Conservation (phyloP, 2,113 vertebrate species). For the Rana temporaria region DNA sequence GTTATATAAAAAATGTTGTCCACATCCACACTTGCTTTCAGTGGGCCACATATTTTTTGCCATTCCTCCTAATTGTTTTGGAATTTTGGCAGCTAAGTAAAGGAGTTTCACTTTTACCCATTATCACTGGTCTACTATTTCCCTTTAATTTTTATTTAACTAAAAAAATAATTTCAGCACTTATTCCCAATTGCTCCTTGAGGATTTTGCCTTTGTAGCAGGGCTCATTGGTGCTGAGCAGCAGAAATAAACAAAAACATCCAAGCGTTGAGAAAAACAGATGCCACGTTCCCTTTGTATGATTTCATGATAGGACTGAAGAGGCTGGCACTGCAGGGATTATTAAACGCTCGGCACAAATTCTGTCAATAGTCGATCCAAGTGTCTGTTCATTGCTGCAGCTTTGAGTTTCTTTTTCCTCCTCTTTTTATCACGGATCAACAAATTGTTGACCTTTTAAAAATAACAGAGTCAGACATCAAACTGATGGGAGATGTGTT, state of each 20-base stretch:
- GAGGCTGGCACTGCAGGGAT: constrained; percentile 19
- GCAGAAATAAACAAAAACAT: constrained; percentile 9
- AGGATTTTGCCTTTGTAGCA: background rate
- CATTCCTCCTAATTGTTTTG: too few relatives aligned
- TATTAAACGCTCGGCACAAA: constrained; percentile 27
- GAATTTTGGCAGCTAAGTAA: too few relatives aligned
- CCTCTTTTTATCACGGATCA: constrained; percentile 51
- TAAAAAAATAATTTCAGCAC: background rate
- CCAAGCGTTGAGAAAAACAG: constrained; percentile 13
- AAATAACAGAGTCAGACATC: constrained; percentile 39
- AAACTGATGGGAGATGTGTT: constrained; percentile 30
- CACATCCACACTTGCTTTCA: too few relatives aligned
- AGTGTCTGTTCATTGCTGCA: constrained; percentile 14
- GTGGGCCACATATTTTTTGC: too few relatives aligned
- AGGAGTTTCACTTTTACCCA: too few relatives aligned
- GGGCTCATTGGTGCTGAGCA: background rate
- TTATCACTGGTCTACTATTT: too few relatives aligned
- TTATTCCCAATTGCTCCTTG: background rate
- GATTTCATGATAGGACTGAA: constrained; percentile 41
- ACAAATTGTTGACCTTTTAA: constrained; percentile 54
- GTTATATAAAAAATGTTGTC: too few relatives aligned
- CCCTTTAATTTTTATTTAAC: background rate
- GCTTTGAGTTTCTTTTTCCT: constrained; percentile 42
- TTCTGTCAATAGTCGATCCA: constrained; percentile 45
- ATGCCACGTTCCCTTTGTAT: constrained; percentile 13